Evolutionary conservation across 2,888 invertebrate species (phyloP), one percentile per base, ranked within the genome.

Genomic region (Ormyrus rosae): DNA sequence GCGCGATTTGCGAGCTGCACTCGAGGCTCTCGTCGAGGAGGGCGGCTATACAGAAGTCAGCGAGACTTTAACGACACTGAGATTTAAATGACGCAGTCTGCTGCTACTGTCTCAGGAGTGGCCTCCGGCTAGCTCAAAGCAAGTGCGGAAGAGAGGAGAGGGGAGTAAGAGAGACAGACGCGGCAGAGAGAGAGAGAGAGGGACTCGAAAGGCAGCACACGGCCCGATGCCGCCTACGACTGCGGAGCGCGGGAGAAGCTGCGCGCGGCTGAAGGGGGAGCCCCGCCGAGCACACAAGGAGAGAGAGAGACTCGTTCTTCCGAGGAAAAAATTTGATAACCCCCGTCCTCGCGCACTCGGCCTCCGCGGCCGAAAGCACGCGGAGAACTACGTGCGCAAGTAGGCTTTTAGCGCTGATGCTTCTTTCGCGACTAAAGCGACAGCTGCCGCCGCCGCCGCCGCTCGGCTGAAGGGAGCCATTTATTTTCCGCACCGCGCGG

Each of bases 71-170:
- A 84, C 83, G 83, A 84, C 81, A 82, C 83, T 76, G 84, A 83
- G 85, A 83, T 85, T 86, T 85, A 85, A 85, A 84, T 84, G 85
- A 81, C 78, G 83, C 76, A 70, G 83, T 78, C 78, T 72, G 51
- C 60, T 34, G 34, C 34, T 34, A 34, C 34, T 34, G 34, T 34
- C 34, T 13, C 11, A 45, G 11, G 63, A 53, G 10, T 46, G 19
- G 34, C 9, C 53, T 5, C 51, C 11, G 60, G 45, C 34, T 34
- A 51, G 73, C 46, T 61, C 79, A 82, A 82, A 82, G 80, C 74
- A 80, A 79, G 82, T 81, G 78, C 67, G 71, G 75, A 67, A 64
- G 73, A 67, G 56, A 51, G 79, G 74, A 75, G 73, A 78, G 67
- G 45, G 48, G 46, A 19, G 50, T n/a, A 34, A 9, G 48, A 48